A percentile compares a stretch with the other conserved stretches of the same genome.
Evolutionary conservation across 2,888 invertebrate species (phyloP).

Genomic region (Drosophila gaucha): DNA sequence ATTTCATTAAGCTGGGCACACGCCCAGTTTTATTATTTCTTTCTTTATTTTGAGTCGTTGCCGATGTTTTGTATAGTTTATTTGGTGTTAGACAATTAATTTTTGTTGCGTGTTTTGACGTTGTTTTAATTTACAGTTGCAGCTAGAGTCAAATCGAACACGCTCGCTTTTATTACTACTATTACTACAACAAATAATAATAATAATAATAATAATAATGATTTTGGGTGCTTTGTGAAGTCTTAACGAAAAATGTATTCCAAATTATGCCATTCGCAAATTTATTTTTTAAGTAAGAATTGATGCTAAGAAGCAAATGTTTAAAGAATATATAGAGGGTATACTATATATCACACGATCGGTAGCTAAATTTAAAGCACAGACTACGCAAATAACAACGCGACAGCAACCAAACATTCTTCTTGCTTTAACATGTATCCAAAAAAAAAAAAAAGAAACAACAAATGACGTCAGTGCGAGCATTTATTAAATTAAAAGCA

Average conservation of each 20-base stretch:
- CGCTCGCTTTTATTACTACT: constrained; percentile 62
- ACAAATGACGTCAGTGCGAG: constrained; percentile 74
- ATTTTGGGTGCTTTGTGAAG: constrained; percentile 19
- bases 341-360: constrained; percentile 32
- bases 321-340: constrained; percentile 3
- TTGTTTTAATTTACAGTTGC: constrained; percentile 80
- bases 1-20: constrained; percentile 61
- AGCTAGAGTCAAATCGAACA: constrained; percentile 50
- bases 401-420: constrained; percentile 34
- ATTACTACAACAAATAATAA: constrained; percentile 9
- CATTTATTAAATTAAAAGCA: constrained; percentile 54
- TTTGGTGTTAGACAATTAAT: constrained; percentile 84
- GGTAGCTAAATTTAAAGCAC: constrained; percentile 56
- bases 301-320: constrained; percentile 50
- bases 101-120: constrained; percentile 82
- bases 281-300: constrained; percentile 40
- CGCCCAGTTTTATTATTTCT: constrained; percentile 66
- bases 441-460: constrained; percentile 4
- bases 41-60: constrained; percentile 17
- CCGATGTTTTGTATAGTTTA: constrained; percentile 60
- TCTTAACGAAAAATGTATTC: constrained; percentile 12
- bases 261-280: constrained; percentile 10
- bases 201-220: constrained; percentile 20
- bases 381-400: constrained; percentile 29
- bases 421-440: constrained; percentile 59